A percentile compares a stretch with the other conserved stretches of the same genome.
phyloP scores from a whole-genome alignment of 2,888 invertebrate genomes.

The Myopa tessellatipennis region DNA sequence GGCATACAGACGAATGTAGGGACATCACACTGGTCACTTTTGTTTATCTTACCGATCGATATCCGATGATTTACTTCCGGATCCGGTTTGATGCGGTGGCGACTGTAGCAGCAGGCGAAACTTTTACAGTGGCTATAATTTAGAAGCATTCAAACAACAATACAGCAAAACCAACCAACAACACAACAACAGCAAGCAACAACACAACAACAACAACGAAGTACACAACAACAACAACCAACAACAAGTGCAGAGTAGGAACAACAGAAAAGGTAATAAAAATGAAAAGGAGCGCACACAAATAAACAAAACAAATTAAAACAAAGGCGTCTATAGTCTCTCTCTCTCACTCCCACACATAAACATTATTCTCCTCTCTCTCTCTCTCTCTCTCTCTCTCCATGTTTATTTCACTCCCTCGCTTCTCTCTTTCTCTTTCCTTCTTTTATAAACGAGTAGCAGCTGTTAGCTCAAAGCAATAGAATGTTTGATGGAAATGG shows the following conservation, averaged over 20 bases:
- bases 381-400: background rate
- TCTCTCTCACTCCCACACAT: background rate
- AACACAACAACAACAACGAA: slow-evolving; percentile 7
- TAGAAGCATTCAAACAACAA: background rate
- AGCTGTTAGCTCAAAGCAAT: no score
- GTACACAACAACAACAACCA: background rate
- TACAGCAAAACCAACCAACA: background rate
- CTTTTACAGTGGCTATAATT: slow-evolving; percentile 7
- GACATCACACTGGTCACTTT: background rate
- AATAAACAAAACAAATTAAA: no score
- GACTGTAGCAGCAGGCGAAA: slow-evolving; percentile 1
- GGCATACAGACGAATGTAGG: background rate
- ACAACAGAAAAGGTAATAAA: no score
- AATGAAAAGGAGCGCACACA: no score
- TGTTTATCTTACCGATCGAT: slow-evolving; percentile 20
- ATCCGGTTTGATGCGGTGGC: slow-evolving; percentile 3
- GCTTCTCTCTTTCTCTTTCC: no score
- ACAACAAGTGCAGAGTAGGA: background rate
- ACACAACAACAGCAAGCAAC: background rate
- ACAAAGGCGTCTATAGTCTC: no score
- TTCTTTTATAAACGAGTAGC: no score
- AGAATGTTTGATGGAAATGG: no score
- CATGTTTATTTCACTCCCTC: no score
- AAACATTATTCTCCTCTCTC: background rate
- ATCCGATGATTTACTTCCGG: slow-evolving; percentile 18